phyloP scores from a whole-genome alignment of 2,888 invertebrate species.

The Tachina grossa region DNA sequence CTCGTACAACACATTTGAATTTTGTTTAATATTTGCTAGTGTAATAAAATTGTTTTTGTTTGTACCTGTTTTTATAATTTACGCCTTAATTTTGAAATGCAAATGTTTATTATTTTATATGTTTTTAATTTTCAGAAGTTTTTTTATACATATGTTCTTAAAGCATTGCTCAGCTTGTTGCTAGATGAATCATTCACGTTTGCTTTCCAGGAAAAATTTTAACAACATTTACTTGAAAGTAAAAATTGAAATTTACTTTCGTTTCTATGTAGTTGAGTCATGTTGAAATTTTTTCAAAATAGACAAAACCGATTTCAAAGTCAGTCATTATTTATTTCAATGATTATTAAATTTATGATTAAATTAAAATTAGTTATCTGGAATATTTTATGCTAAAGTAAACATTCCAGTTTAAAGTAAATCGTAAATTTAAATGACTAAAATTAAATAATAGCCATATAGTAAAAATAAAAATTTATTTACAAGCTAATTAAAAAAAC shows the following conservation, averaged over 20 bases:
- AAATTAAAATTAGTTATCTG: background rate
- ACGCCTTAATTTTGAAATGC: slow-evolving; percentile 33
- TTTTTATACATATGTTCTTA: slow-evolving; percentile 7
- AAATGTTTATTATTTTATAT: slow-evolving; percentile 26
- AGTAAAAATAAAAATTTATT: no score
- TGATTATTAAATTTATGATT: slow-evolving; percentile 1
- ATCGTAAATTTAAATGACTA: background rate
- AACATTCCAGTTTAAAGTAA: background rate
- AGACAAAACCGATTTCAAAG: slow-evolving; percentile 26
- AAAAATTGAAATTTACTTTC: slow-evolving; percentile 44
- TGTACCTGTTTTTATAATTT: slow-evolving; percentile 18
- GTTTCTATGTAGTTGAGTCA: slow-evolving; percentile 55
- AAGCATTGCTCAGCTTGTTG: slow-evolving; percentile 8
- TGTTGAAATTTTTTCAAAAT: slow-evolving; percentile 14
- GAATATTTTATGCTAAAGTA: background rate
- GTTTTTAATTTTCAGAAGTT: slow-evolving; percentile 43
- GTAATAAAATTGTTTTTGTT: slow-evolving; percentile 1
- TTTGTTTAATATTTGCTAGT: background rate
- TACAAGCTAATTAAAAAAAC: no score
- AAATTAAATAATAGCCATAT: background rate
- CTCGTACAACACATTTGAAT: background rate
- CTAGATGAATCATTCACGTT: slow-evolving; percentile 53
- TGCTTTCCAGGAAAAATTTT: slow-evolving; percentile 42
- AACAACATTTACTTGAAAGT: slow-evolving; percentile 25
- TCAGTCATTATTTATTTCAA: background rate